Percentiles rank a stretch among this genome's conserved stretches.
phyloP scores from a whole-genome alignment of 2,113 vertebrate species.

The Tricholaema leucomelas region DNA sequence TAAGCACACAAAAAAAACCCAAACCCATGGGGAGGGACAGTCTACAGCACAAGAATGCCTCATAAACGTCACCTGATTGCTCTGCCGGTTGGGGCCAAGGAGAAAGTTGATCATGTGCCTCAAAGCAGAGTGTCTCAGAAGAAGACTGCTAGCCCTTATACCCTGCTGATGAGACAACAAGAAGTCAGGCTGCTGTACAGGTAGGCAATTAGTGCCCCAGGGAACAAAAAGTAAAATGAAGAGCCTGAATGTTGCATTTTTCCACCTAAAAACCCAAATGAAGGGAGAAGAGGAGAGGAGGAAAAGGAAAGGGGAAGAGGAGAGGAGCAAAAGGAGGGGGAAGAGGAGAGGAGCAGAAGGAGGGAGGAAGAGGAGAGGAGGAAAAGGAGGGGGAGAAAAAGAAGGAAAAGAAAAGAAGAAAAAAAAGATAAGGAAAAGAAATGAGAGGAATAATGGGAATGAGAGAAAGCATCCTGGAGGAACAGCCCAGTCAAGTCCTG shows the following conservation, averaged over 20 bases:
- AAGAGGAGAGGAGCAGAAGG: too few relatives aligned
- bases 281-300: too few relatives aligned
- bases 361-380: too few relatives aligned
- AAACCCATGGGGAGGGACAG: neutral
- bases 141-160: constrained; percentile 85
- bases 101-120: constrained; percentile 93
- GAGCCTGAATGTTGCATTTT: neutral
- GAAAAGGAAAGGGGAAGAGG: too few relatives aligned
- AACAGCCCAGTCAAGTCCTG: neutral
- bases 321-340: too few relatives aligned
- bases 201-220: neutral
- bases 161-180: constrained; percentile 80
- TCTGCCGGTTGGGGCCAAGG: constrained; percentile 88
- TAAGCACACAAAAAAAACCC: neutral
- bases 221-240: neutral
- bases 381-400: too few relatives aligned
- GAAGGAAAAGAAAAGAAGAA: too few relatives aligned
- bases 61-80: constrained; percentile 84
- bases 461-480: neutral
- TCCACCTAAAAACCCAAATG: neutral
- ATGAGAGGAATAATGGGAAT: neutral
- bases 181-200: neutral
- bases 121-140: constrained; percentile 91
- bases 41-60: neutral
- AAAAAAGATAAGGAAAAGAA: too few relatives aligned